Evolutionary conservation across 1,140 invertebrate genomes (phyloP).

Genomic region (Drosophila pruinosa): DNA sequence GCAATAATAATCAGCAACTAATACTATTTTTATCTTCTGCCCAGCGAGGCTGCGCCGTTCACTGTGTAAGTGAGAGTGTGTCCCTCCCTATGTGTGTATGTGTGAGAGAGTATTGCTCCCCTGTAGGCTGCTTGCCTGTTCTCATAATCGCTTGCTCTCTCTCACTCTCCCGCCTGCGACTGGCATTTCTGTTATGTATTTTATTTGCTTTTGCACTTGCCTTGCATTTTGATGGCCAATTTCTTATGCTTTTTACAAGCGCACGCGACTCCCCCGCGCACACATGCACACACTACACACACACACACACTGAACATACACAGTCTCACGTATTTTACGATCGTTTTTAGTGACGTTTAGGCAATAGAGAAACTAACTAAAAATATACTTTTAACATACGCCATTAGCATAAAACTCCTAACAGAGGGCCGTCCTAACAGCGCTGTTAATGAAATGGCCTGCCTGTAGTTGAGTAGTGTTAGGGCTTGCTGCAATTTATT

Average conservation of each 20-base stretch:
- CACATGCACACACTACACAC: slow-evolving; percentile 16
- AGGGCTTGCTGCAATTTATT: background rate
- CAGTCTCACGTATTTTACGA: slow-evolving; percentile 17
- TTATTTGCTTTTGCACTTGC: slow-evolving; percentile 42
- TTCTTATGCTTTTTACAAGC: slow-evolving; percentile 46
- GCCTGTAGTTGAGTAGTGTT: slow-evolving; percentile 3
- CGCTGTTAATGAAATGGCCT: slow-evolving; percentile 14
- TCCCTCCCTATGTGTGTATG: background rate
- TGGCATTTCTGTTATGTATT: slow-evolving; percentile 39
- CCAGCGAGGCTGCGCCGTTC: slow-evolving; percentile 37
- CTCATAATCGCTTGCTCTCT: slow-evolving; percentile 17
- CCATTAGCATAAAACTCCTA: slow-evolving; percentile 44
- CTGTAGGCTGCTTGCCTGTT: slow-evolving; percentile 24
- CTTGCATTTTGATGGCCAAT: slow-evolving; percentile 53
- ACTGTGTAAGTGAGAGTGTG: slow-evolving; percentile 31
- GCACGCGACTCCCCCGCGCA: slow-evolving; percentile 40
- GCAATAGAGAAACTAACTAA: slow-evolving; percentile 46
- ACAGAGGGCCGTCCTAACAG: slow-evolving; percentile 13
- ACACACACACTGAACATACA: background rate
- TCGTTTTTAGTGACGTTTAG: slow-evolving; percentile 40
- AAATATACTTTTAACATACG: slow-evolving; percentile 31
- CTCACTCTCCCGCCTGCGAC: slow-evolving; percentile 9
- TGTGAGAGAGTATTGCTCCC: slow-evolving; percentile 26
- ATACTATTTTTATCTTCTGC: slow-evolving; percentile 81
- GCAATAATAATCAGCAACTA: slow-evolving; percentile 82